Conservation (phyloP, 2,888 invertebrate genomes). For the Drosophila mettleri region DNA sequence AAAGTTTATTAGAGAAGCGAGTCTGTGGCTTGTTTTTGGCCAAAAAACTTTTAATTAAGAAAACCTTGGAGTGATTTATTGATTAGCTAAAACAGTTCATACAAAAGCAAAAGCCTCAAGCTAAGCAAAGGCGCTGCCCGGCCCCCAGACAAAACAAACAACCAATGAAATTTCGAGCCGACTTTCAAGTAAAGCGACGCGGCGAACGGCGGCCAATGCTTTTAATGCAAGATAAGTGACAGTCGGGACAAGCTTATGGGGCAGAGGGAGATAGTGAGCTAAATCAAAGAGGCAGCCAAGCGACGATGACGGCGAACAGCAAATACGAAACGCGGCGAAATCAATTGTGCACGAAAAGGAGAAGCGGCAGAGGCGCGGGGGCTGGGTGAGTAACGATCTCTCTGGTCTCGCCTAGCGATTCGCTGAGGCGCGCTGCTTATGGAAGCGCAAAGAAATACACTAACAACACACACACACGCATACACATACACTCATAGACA, state of each 20-base stretch:
- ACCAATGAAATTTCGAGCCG: conserved; percentile 58
- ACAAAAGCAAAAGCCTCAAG: neutral
- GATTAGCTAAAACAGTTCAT: conserved; percentile 63
- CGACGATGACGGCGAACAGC: conserved; percentile 46
- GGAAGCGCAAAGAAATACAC: conserved; percentile 79
- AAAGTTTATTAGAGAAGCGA: conserved; percentile 65
- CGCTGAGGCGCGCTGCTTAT: conserved; percentile 66
- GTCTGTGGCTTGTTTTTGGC: conserved; percentile 66
- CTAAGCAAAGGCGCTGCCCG: conserved; percentile 17
- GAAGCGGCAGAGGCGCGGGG: conserved; percentile 5
- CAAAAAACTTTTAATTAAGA: conserved; percentile 84
- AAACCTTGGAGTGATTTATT: conserved; percentile 84
- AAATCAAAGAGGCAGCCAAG: conserved; percentile 49
- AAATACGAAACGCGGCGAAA: conserved; percentile 74
- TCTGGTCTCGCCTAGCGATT: conserved; percentile 50
- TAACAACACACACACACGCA: conserved; percentile 41
- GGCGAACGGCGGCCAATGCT: conserved; percentile 48
- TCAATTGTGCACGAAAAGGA: conserved; percentile 51
- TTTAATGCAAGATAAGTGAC: conserved; percentile 58
- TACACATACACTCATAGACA: conserved; percentile 24
- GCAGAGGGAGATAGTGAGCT: conserved; percentile 14
- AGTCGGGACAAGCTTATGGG: neutral
- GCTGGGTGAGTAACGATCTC: conserved; percentile 16
- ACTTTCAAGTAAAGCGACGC: conserved; percentile 62
- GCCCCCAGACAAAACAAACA: conserved; percentile 24